Base-by-base conservation (phyloP, 1,140 invertebrate species). In the Neodiprion lecontei region DNA sequence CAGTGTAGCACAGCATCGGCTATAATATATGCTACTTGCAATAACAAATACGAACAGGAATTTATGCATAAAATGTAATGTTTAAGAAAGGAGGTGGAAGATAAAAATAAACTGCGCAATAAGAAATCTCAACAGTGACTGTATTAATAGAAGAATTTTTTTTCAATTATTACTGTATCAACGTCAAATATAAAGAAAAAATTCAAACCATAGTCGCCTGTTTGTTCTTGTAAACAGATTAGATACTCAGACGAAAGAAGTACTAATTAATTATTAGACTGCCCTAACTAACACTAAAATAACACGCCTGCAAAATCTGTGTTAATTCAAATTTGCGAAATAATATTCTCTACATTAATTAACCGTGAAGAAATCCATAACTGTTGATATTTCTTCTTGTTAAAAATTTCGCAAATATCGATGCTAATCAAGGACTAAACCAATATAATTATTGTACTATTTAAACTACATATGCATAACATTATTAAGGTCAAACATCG, bases 1-100 rank as follows among this genome's bases (percentile, higher is more conserved):
- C 85, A 85, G 83, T 79, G 80, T 80, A 81, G 76, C 84, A 82
- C 76, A 79, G 79, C 83, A 86, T 81, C 81, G 82, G 67, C 67
- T 47, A 47, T 23, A 47, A 23, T 17, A 61, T 61, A 61, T 5
- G 53, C 11, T 14, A 61, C 11, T 61, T 61, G 9, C n/a, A 61
- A 12, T 61, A 61, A 8, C 4, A 61, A 61, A 14, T 12, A 61
- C n/a, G n/a, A 61, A 61, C n/a, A 61, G 53, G 11, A 61, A 17
- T 61, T 61, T 61, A 61, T 61, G 4, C 53, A 61, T 61, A 12
- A 12, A 17, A 61, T 14, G n/a, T 17, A 61, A 61, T 61, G 53
- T 61, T 61, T 61, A 61, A 61, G 53, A 61, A 61, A 61, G 5
- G 28, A 40, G 5, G 28, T 40, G 28, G 5, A 40, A 40, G 28